Percentiles rank a stretch among this genome's conserved stretches.
These are phyloP conservation scores for Hystrix brachyura DNA, from an alignment of 2,113 vertebrate genomes.

Conservation along the genomic window DNA sequence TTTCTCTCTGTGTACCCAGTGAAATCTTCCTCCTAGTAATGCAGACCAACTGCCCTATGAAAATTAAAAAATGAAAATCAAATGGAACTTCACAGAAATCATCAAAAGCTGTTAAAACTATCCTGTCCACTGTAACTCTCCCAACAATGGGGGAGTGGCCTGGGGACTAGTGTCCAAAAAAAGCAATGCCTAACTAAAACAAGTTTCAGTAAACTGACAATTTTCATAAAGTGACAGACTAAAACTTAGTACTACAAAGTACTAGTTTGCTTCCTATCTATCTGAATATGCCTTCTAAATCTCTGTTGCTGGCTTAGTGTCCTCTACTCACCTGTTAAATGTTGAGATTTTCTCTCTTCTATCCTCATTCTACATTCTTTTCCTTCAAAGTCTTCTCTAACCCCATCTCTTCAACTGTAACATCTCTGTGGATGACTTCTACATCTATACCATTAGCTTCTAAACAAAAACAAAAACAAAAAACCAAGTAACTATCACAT, in stretches of 20 bases:
- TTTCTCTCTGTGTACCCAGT: too few species aligned
- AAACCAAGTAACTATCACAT: neutral
- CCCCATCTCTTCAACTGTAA: constrained; percentile 15
- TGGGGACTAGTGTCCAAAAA: neutral
- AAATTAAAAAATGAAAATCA: neutral
- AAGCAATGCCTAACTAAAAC: neutral
- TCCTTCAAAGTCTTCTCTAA: constrained; percentile 44
- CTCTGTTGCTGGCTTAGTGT: neutral
- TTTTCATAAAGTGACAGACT: neutral
- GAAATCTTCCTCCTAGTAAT: neutral
- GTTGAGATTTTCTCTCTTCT: constrained; percentile 8
- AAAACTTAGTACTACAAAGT: neutral
- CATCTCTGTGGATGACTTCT: constrained; percentile 23
- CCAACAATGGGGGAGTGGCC: accelerated
- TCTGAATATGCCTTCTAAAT: neutral
- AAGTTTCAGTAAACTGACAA: neutral
- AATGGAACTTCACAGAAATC: neutral
- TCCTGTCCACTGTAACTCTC: neutral
- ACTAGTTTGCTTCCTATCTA: neutral
- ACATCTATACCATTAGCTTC: constrained; percentile 42
- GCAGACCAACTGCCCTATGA: neutral
- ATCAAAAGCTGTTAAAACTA: neutral
- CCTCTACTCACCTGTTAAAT: neutral
- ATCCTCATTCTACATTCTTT: neutral
- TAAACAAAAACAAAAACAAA: constrained; percentile 32